Percentiles rank a stretch among this genome's conserved stretches.
These are phyloP conservation scores for Scaptomyza parva DNA, from an alignment of 2,888 invertebrate species.

Conservation along the genomic window DNA sequence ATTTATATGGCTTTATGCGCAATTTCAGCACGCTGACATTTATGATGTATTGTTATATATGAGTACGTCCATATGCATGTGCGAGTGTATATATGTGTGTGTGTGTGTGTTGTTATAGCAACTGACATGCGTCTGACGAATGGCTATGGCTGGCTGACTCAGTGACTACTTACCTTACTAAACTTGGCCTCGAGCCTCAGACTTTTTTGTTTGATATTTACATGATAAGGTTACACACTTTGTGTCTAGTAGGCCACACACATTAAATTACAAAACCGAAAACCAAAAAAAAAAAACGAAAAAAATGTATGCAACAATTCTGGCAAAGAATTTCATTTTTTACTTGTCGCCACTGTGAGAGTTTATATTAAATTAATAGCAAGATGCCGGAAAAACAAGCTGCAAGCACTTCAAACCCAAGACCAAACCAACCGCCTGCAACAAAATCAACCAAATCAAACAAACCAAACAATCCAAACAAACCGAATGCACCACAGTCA, in stretches of 20 bases:
- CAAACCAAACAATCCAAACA: constrained; percentile 7
- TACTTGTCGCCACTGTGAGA: background rate
- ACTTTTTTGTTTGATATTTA: constrained; percentile 25
- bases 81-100: constrained; percentile 1
- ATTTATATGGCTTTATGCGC: constrained; percentile 82
- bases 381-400: constrained; percentile 57
- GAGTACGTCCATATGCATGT: background rate
- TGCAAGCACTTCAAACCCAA: constrained; percentile 12
- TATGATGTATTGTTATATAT: constrained; percentile 72
- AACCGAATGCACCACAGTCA: background rate
- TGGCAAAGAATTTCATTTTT: constrained; percentile 7
- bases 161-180: constrained; percentile 28
- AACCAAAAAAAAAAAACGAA: constrained; percentile 6
- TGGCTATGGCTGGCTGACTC: constrained; percentile 52
- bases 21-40: constrained; percentile 80
- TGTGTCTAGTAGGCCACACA: constrained; percentile 41
- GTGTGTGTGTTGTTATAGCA: constrained; percentile 55
- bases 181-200: constrained; percentile 38
- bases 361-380: background rate
- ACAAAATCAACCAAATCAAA: background rate
- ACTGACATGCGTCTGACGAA: constrained; percentile 60
- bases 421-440: constrained; percentile 16
- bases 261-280: too few species aligned
- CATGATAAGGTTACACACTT: constrained; percentile 16
- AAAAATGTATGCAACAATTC: constrained; percentile 22